Percentiles rank a stretch among this genome's conserved stretches.
Evolutionary conservation across 2,797 vertebrate species (phyloP).

Genomic region (Thamnophis elegans): DNA sequence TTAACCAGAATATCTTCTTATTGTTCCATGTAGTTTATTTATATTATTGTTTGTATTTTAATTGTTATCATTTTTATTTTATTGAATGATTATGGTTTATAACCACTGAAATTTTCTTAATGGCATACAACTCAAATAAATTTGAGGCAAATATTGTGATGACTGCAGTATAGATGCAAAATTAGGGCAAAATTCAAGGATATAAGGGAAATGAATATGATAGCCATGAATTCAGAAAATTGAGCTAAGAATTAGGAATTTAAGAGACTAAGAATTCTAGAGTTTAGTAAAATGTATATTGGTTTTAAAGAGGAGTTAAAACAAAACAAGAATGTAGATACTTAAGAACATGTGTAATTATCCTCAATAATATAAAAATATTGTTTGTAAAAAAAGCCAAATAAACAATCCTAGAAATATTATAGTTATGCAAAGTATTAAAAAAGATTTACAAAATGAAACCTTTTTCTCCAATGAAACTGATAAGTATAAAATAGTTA

Average conservation of each 20-base stretch:
- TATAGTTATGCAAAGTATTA: neutral
- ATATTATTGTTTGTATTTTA: neutral
- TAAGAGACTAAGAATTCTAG: neutral
- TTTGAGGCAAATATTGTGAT: neutral
- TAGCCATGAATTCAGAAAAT: neutral
- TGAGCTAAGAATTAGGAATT: neutral
- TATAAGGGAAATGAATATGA: neutral
- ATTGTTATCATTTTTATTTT: neutral
- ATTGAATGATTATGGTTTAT: neutral
- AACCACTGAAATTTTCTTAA: neutral
- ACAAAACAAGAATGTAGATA: neutral
- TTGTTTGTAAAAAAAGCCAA: neutral
- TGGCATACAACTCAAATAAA: neutral
- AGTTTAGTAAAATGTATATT: neutral
- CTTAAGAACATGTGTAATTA: neutral
- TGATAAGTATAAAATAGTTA: neutral
- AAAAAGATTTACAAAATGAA: neutral
- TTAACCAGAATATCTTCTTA: conserved; percentile 37
- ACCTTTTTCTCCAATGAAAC: neutral
- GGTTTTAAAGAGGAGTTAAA: neutral
- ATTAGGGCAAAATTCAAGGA: neutral
- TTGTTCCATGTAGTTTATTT: neutral
- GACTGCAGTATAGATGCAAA: neutral
- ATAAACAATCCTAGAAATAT: neutral
- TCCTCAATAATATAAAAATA: neutral